These are phyloP conservation scores for Petrocephalus zakoni DNA, from an alignment of 2,113 vertebrate species.

Conservation along the genomic window DNA sequence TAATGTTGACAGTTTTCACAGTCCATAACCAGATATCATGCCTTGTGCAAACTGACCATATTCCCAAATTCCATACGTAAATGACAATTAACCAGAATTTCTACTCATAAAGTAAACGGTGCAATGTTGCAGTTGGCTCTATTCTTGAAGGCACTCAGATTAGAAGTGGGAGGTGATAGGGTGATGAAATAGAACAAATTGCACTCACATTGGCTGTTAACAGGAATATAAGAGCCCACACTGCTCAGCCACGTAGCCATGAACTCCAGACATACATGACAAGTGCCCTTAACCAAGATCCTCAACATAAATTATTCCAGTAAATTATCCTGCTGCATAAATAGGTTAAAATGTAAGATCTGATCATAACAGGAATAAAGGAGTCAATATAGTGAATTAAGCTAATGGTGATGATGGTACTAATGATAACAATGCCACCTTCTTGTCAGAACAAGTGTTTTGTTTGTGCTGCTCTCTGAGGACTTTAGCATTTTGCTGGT, in stretches of 20 bases:
- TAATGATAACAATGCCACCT: neutral
- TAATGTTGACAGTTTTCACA: neutral
- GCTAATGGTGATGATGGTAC: neutral
- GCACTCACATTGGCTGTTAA: neutral
- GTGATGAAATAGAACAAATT: neutral
- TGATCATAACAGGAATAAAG: neutral
- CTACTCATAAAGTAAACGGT: neutral
- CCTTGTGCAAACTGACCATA: neutral
- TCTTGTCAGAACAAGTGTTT: neutral
- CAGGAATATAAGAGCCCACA: too few relatives aligned
- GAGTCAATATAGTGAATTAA: neutral
- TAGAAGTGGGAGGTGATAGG: neutral
- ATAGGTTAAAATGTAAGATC: neutral
- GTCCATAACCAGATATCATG: neutral
- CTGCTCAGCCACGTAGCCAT: too few relatives aligned
- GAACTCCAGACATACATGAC: too few relatives aligned
- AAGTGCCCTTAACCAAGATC: too few relatives aligned
- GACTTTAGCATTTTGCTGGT: neutral
- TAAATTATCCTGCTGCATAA: neutral
- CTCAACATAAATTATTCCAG: neutral
- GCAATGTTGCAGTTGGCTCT: neutral
- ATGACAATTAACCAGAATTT: neutral
- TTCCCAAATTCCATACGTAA: neutral
- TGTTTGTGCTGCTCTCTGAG: neutral
- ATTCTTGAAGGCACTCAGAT: neutral